A percentile compares a stretch with the other conserved stretches of the same genome.
phyloP scores from a whole-genome alignment of 64 coral and sea anemone species.

The Actinia tenebrosa region DNA sequence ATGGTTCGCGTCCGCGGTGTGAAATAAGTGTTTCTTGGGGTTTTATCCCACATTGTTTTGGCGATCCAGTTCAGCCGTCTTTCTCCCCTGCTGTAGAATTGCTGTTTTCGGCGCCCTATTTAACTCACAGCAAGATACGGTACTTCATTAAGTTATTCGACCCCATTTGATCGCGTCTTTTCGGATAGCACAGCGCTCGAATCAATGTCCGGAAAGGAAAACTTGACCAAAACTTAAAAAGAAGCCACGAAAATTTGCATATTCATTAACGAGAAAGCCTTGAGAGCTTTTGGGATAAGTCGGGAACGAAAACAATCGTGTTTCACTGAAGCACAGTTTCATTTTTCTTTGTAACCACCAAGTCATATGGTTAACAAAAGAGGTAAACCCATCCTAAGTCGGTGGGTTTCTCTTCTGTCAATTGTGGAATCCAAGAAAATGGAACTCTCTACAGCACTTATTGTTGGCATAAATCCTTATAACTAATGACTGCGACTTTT shows the following conservation, averaged over 20 bases:
- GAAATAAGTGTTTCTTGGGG: conserved; percentile 8
- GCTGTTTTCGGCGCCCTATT: conserved; percentile 3
- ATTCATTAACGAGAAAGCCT: neutral
- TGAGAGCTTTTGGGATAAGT: conserved; percentile 12
- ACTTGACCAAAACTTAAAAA: neutral
- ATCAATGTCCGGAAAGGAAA: neutral
- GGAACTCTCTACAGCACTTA: neutral
- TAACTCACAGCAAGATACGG: conserved; percentile 4
- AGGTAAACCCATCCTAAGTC: neutral
- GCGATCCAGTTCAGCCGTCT: neutral
- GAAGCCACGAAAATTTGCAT: conserved; percentile 7
- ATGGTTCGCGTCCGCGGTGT: neutral
- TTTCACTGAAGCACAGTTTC: neutral
- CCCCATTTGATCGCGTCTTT: neutral
- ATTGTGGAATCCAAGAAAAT: conserved; percentile 14
- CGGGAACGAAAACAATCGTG: neutral
- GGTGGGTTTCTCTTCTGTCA: conserved; percentile 1
- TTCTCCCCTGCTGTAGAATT: neutral
- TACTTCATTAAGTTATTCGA: neutral
- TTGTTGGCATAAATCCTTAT: neutral
- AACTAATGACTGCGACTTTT: neutral
- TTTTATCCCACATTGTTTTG: conserved; percentile 2
- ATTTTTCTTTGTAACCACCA: conserved; percentile 11
- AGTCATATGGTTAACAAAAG: conserved; percentile 27
- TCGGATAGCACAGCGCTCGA: neutral